Base-by-base conservation (phyloP, 2,113 vertebrate species). In the Cichladusa arquata region DNA sequence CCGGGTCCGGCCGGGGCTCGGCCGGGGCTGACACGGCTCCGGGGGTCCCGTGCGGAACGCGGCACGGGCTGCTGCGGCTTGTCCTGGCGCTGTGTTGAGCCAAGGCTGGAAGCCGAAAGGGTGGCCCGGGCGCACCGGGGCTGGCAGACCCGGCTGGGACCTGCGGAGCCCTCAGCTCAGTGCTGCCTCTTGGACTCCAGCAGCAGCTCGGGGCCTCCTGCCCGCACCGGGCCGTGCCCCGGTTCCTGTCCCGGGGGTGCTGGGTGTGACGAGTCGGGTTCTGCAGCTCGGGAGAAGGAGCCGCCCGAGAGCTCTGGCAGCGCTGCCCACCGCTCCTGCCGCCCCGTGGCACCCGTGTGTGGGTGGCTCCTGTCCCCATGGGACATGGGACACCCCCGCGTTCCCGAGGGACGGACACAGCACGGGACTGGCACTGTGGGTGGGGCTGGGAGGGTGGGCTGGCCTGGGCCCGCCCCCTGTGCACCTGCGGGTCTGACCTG, bases 281-380 rank as follows among this genome's bases (percentile, higher is more conserved):
- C 2, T 40, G 78, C 25, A 3, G 45, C 56, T 13, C 4, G 1
- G 38, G 34, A 19, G 74, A 8, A 8, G 3, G 17, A 62, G 70
- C 48, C 0, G 1, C 57, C 40, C 0, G 6, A 18, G 78, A 3
- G 54, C 65, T 40, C 24, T 45, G 45, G 5, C 38, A 6, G 57
- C 8, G 22, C 60, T 69, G 78, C 40, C 56, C 34, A 1, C 36
- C 12, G 34, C 64, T 4, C 15, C 14, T 26, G 28, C 29, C 24
- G 45, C 2, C 19, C 15, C 12, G 40, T 42, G 45, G 20, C 38
- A 4, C 67, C 57, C 20, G 14, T 5, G 15, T 0, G 12, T 1
- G 65, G 3, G 2, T 12, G 71, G 8, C 18, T 36, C 5, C 14
- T 12, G 34, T 23, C 33, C 22, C 25, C 0, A n/a, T 15, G 16